Conservation (phyloP, 2,888 invertebrate genomes). For the Zaprionus obscuricornis region DNA sequence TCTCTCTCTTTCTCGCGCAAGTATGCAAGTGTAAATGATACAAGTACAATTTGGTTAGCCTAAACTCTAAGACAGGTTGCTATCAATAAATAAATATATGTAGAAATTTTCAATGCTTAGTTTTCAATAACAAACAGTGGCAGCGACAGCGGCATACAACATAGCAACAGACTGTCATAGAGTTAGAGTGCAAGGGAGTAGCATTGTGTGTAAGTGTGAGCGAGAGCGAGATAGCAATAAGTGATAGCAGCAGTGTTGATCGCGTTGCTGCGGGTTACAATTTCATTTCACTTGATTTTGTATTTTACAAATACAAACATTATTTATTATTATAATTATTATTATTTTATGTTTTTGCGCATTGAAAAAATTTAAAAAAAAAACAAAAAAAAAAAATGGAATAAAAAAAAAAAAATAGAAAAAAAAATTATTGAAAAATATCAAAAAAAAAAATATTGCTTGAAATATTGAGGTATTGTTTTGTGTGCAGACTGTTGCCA, state of each 20-base stretch:
- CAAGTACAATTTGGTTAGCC: not conserved
- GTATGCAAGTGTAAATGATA: conserved; percentile 47
- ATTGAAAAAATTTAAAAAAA: too few relatives aligned
- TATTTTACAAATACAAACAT: too few relatives aligned
- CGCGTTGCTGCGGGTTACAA: conserved; percentile 51
- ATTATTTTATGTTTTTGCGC: too few relatives aligned
- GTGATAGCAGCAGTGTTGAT: conserved; percentile 26
- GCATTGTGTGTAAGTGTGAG: not conserved
- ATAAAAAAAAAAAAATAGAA: too few relatives aligned
- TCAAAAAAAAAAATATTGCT: too few relatives aligned
- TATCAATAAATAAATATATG: conserved; percentile 65
- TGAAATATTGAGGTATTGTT: too few relatives aligned
- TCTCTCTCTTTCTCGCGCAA: too few relatives aligned
- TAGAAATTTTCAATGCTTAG: conserved; percentile 53
- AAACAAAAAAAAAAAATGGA: too few relatives aligned
- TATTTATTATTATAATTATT: too few relatives aligned
- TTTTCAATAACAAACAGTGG: conserved; percentile 73
- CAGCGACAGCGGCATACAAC: conserved; percentile 25
- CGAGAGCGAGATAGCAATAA: not conserved
- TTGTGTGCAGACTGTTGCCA: too few relatives aligned
- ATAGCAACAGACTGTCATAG: conserved; percentile 48
- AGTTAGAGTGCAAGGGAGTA: not conserved
- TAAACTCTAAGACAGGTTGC: conserved; percentile 52
- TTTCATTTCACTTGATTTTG: too few relatives aligned
- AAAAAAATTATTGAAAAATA: too few relatives aligned